A percentile compares a stretch with the other conserved stretches of the same genome.
Evolutionary conservation across 2,797 vertebrate genomes (phyloP).

Genomic region (Antrozous pallidus): DNA sequence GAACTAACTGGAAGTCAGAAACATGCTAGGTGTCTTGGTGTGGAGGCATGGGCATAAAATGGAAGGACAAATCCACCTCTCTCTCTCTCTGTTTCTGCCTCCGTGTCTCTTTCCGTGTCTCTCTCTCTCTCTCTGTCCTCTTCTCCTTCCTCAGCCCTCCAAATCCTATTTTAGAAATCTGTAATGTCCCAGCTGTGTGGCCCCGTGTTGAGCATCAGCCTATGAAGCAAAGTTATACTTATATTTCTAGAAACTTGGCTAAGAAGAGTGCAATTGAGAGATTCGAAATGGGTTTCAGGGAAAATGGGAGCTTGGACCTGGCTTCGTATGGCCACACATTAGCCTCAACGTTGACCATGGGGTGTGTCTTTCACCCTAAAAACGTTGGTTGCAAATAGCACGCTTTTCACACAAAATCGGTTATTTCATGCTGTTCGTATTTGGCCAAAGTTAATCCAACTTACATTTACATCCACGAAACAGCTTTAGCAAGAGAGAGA

Average conservation of each 20-base stretch:
- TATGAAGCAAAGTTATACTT: neutral
- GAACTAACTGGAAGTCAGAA: neutral
- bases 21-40: neutral
- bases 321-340: neutral
- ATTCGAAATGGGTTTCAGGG: neutral
- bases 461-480: neutral
- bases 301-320: neutral
- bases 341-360: neutral
- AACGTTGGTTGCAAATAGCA: neutral
- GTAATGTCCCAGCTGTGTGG: too few species aligned
- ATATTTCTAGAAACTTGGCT: neutral
- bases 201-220: too few species aligned
- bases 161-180: too few species aligned
- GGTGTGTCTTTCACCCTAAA: neutral
- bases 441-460: neutral
- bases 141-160: too few species aligned
- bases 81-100: too few species aligned
- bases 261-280: neutral
- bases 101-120: too few species aligned
- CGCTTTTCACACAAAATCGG: neutral
- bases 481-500: neutral
- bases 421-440: neutral
- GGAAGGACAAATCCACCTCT: too few species aligned
- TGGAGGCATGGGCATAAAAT: neutral
- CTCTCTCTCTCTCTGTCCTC: too few species aligned